A percentile compares a stretch with the other conserved stretches of the same genome.
Conservation (phyloP, 2,113 vertebrate genomes). For the Petrocephalus microphthalmus region DNA sequence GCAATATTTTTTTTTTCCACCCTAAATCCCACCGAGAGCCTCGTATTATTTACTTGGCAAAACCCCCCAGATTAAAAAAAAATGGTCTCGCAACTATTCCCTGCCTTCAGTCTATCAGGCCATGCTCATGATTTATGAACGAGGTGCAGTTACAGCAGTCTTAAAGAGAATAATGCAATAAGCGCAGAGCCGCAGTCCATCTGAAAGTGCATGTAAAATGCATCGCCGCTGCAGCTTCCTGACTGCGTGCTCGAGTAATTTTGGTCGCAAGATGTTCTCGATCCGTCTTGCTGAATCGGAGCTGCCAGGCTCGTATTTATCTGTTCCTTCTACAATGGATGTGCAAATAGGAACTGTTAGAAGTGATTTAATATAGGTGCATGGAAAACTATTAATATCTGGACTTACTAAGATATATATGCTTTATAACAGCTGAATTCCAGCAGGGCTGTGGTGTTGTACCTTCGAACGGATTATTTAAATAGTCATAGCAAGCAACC, state of each 20-base stretch:
- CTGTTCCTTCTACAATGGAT: neutral
- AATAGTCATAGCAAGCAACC: neutral
- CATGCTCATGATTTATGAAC: slow-evolving; percentile 9
- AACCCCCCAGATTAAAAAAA: slow-evolving; percentile 5
- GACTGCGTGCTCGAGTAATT: neutral
- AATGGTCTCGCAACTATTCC: neutral
- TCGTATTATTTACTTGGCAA: slow-evolving; percentile 13
- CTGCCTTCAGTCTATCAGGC: neutral
- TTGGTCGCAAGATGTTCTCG: neutral
- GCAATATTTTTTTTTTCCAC: neutral
- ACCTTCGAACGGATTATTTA: neutral
- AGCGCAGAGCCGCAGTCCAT: neutral
- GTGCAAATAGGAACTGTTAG: neutral
- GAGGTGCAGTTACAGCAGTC: neutral
- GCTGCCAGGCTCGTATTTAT: neutral
- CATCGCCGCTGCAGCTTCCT: neutral
- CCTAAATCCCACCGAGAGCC: neutral
- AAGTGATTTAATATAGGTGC: neutral
- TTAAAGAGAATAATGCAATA: slow-evolving; percentile 18
- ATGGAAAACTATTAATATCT: neutral
- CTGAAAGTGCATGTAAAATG: slow-evolving; percentile 2
- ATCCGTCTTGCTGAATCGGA: neutral
- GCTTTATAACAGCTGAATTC: neutral
- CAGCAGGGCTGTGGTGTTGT: neutral
- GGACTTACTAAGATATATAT: neutral